These are phyloP conservation scores for Heterochromis multidens DNA, from an alignment of 2,113 vertebrate species.

Conservation along the genomic window DNA sequence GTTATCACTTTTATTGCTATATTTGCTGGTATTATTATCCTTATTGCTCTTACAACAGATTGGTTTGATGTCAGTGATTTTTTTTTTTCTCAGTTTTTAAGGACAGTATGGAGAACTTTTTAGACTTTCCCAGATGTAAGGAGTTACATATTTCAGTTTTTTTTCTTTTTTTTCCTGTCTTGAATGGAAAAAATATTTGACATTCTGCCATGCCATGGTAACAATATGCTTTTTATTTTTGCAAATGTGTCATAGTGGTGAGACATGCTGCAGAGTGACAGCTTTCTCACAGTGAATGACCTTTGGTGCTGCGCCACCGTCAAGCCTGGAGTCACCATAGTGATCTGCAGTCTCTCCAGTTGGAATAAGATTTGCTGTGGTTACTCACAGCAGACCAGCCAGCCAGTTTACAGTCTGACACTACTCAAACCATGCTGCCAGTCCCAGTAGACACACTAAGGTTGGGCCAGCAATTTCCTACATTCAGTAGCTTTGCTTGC, in stretches of 20 bases:
- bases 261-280: slow-evolving; percentile 25
- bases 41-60: slow-evolving; percentile 70
- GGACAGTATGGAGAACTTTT: slow-evolving; percentile 38
- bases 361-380: slow-evolving; percentile 43
- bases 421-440: slow-evolving; percentile 31
- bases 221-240: slow-evolving; percentile 34
- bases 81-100: slow-evolving; percentile 62
- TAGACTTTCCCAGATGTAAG: slow-evolving; percentile 44
- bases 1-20: slow-evolving; percentile 68
- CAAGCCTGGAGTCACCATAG: slow-evolving; percentile 38
- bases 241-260: slow-evolving; percentile 30
- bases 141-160: slow-evolving; percentile 42
- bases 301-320: slow-evolving; percentile 23
- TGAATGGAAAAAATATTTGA: slow-evolving; percentile 55
- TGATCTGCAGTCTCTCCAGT: slow-evolving; percentile 28
- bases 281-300: slow-evolving; percentile 37
- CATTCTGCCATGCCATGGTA: slow-evolving; percentile 53
- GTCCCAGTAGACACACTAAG: slow-evolving; percentile 20
- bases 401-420: slow-evolving; percentile 55
- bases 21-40: slow-evolving; percentile 75
- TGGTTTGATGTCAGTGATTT: slow-evolving; percentile 73
- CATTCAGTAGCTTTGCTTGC: slow-evolving; percentile 44
- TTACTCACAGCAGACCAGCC: slow-evolving; percentile 31
- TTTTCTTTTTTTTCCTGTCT: slow-evolving; percentile 41
- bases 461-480: slow-evolving; percentile 34